Evolutionary conservation across 2,888 invertebrate genomes (phyloP).

Genomic region (Ochropacha duplaris): DNA sequence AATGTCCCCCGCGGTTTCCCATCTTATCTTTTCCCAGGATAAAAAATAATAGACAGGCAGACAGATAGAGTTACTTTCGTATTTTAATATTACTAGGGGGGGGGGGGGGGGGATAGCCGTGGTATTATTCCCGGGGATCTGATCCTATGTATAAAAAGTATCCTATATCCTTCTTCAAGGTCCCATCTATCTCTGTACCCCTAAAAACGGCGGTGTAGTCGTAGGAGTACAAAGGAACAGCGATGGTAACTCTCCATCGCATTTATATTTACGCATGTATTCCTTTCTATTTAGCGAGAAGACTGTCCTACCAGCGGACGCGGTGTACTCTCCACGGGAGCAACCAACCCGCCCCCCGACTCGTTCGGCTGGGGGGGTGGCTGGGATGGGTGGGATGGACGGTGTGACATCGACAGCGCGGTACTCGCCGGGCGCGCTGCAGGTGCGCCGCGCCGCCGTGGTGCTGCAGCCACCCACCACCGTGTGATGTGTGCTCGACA

Average conservation of each 20-base stretch:
- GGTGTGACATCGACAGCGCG: slow-evolving; percentile 85
- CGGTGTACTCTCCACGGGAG: slow-evolving; percentile 86
- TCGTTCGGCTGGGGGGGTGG: slow-evolving; percentile 54
- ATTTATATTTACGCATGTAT: neutral
- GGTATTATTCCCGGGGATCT: too few species aligned
- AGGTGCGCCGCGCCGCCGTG: slow-evolving; percentile 95
- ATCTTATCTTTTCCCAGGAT: too few species aligned
- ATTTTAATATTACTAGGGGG: too few species aligned
- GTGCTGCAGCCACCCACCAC: slow-evolving; percentile 94
- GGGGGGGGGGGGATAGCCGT: too few species aligned
- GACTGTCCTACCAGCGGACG: slow-evolving; percentile 88
- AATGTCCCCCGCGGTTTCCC: too few species aligned
- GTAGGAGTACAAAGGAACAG: too few species aligned
- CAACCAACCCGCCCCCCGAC: slow-evolving; percentile 57
- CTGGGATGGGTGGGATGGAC: slow-evolving; percentile 86
- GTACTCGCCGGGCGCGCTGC: slow-evolving; percentile 90
- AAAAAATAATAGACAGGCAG: too few species aligned
- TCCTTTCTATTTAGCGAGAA: slow-evolving; percentile 58
- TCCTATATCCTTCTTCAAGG: too few species aligned
- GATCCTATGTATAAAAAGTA: too few species aligned
- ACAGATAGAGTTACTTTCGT: too few species aligned
- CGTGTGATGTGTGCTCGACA: slow-evolving; percentile 62
- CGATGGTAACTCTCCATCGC: neutral
- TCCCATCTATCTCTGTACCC: too few species aligned
- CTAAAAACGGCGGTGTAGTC: too few species aligned